A percentile compares a stretch with the other conserved stretches of the same genome.
These are phyloP conservation scores for Arctia plantaginis DNA, from an alignment of 2,888 invertebrate species.

Conservation along the genomic window DNA sequence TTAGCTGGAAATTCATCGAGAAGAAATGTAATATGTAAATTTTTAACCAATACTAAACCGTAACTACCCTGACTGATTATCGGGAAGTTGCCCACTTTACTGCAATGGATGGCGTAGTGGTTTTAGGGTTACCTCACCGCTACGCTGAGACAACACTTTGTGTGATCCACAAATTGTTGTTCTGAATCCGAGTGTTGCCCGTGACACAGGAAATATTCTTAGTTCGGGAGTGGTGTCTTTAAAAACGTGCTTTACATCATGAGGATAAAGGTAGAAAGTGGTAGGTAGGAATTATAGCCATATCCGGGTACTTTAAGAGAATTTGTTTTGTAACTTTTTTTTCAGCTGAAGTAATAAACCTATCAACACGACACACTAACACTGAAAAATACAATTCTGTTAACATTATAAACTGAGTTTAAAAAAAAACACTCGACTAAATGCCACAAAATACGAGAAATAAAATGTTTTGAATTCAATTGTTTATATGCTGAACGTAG, in stretches of 20 bases:
- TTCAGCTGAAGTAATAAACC: not conserved
- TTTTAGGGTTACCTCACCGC: too few species aligned
- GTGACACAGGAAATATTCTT: too few species aligned
- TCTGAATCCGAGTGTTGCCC: too few species aligned
- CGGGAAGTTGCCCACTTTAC: not conserved
- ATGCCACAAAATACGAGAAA: too few species aligned
- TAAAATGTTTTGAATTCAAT: too few species aligned
- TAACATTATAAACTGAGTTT: not conserved
- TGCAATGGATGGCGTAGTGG: not conserved
- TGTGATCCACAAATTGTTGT: too few species aligned
- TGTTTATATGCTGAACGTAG: too few species aligned
- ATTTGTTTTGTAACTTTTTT: not conserved
- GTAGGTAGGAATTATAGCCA: too few species aligned
- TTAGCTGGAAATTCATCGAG: slow-evolving; percentile 29
- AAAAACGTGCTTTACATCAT: too few species aligned
- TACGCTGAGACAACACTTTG: too few species aligned
- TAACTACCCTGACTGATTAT: not conserved
- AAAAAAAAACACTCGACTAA: not conserved
- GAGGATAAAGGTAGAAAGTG: too few species aligned
- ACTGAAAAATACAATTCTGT: not conserved
- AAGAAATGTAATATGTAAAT: slow-evolving; percentile 18
- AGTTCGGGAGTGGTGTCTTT: too few species aligned
- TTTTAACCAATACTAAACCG: not conserved
- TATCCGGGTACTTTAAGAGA: not conserved
- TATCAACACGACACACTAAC: not conserved